A percentile compares a stretch with the other conserved stretches of the same genome.
Conservation (phyloP, 1,140 invertebrate species). For the Saxidomus purpurata region DNA sequence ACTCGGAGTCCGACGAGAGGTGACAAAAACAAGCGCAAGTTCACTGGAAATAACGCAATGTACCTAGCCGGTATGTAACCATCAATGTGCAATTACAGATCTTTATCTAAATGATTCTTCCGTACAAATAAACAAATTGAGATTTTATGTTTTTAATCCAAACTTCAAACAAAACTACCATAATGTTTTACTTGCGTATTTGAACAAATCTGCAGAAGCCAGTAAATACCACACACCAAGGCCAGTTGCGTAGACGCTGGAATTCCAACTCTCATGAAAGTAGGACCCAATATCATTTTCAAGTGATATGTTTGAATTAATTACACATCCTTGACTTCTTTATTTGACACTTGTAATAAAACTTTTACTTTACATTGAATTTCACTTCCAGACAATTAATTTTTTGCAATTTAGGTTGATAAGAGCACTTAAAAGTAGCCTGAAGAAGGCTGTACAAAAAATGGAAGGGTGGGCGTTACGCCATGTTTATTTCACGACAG, state of each 20-base stretch:
- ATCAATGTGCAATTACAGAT: too few species aligned
- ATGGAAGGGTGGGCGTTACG: too few species aligned
- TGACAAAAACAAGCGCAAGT: too few species aligned
- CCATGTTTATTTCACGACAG: too few species aligned
- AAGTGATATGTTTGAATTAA: conserved; percentile 46
- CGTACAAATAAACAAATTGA: too few species aligned
- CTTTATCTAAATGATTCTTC: too few species aligned
- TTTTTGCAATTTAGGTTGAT: conserved; percentile 8
- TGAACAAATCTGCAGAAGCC: not conserved
- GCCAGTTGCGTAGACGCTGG: not conserved
- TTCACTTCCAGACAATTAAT: conserved; percentile 27
- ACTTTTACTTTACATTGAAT: conserved; percentile 23
- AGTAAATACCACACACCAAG: not conserved
- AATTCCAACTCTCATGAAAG: conserved; percentile 30
- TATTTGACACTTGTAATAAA: conserved; percentile 1
- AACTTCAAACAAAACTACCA: not conserved
- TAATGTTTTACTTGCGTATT: not conserved
- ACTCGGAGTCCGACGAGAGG: too few species aligned
- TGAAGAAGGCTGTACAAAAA: not conserved
- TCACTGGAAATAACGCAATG: too few species aligned
- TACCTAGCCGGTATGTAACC: too few species aligned
- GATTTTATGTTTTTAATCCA: not conserved
- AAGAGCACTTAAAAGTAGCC: not conserved
- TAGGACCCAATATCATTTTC: conserved; percentile 24
- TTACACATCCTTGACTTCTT: conserved; percentile 27